Percentiles rank a stretch among this genome's conserved stretches.
These are phyloP conservation scores for Heliconius eleuchia DNA, from an alignment of 1,140 invertebrate species.

Conservation along the genomic window DNA sequence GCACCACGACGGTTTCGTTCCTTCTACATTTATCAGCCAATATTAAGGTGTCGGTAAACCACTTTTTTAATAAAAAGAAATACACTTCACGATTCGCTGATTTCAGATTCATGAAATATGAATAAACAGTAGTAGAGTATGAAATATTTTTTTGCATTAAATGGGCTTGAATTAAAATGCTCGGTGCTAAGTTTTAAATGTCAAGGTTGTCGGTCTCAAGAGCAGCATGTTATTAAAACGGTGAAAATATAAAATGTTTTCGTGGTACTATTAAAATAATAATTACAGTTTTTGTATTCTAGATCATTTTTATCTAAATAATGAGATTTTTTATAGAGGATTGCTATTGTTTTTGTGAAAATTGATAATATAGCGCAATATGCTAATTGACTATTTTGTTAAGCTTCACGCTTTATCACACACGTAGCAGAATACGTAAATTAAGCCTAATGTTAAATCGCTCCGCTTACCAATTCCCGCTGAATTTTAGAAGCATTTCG, in stretches of 20 bases:
- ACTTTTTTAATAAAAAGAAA: not conserved
- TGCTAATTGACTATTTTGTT: not conserved
- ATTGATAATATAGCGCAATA: not conserved
- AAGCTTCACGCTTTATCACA: not conserved
- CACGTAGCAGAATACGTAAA: too few relatives aligned
- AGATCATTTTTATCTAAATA: not conserved
- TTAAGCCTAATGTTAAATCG: too few relatives aligned
- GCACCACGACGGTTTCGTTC: too few relatives aligned
- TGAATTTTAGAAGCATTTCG: too few relatives aligned
- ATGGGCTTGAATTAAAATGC: constrained; percentile 18
- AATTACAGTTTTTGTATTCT: not conserved
- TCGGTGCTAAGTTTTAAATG: constrained; percentile 22
- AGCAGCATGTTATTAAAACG: constrained; percentile 24
- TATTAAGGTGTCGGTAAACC: not conserved
- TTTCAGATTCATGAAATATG: not conserved
- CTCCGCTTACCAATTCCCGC: too few relatives aligned
- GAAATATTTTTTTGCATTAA: constrained; percentile 12
- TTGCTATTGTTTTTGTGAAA: not conserved
- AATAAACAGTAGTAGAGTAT: not conserved
- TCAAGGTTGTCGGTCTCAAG: constrained; percentile 21
- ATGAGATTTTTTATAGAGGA: not conserved
- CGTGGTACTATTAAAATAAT: not conserved
- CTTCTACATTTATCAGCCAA: too few relatives aligned
- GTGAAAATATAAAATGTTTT: constrained; percentile 25
- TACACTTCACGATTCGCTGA: not conserved